Conservation (phyloP, 2,888 invertebrate species). For the Lasioglossum morio region DNA sequence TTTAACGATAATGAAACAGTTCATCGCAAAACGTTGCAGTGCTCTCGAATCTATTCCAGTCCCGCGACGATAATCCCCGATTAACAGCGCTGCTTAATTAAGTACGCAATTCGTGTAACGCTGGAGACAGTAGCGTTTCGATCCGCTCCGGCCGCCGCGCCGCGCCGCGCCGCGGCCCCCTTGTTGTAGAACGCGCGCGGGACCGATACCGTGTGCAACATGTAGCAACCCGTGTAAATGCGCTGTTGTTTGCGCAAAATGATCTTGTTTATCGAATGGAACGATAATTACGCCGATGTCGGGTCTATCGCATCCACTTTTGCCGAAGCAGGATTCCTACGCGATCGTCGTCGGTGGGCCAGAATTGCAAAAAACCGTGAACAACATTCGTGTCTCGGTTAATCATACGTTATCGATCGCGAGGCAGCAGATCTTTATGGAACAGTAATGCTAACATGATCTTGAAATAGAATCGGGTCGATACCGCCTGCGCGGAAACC, state of each 20-base stretch:
- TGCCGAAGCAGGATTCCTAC: too few species aligned
- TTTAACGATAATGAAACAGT: constrained; percentile 29
- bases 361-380: too few species aligned
- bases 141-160: background rate
- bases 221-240: background rate
- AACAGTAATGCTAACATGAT: background rate
- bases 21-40: constrained; percentile 44
- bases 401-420: too few species aligned
- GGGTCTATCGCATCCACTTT: background rate
- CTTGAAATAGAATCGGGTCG: background rate
- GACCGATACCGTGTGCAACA: constrained; percentile 7
- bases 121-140: background rate
- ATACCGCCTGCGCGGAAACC: background rate
- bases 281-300: background rate
- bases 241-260: constrained; percentile 1
- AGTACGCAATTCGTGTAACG: constrained; percentile 39
- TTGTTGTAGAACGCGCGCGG: background rate
- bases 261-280: background rate
- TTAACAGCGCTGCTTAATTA: constrained; percentile 60
- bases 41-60: constrained; percentile 39
- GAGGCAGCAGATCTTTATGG: too few species aligned
- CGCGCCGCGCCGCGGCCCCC: too few species aligned
- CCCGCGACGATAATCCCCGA: constrained; percentile 55
- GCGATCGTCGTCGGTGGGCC: too few species aligned
- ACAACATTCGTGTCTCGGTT: too few species aligned